These are phyloP conservation scores for Myioborus melanocephalus DNA, from an alignment of 2,797 vertebrate genomes.

Conservation along the genomic window DNA sequence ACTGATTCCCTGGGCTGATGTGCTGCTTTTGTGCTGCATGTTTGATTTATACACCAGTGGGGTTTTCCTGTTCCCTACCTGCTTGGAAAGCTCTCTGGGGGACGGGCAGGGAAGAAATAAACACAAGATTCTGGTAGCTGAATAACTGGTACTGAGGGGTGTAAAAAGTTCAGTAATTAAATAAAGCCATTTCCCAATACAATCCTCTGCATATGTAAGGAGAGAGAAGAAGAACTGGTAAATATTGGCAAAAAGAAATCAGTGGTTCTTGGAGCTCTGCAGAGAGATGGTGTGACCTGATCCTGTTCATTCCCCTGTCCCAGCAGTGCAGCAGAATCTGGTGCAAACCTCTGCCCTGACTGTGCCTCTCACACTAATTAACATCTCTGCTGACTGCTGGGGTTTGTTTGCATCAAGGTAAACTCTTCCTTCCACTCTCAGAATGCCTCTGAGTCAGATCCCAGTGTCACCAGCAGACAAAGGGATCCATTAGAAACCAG, in stretches of 20 bases:
- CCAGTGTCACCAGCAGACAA: not conserved
- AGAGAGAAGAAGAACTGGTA: not conserved
- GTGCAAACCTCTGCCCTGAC: rapidly evolving
- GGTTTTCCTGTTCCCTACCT: not conserved
- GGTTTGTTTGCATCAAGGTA: not conserved
- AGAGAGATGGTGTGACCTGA: rapidly evolving
- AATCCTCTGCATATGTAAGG: not conserved
- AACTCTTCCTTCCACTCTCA: not conserved
- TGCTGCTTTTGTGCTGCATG: not conserved
- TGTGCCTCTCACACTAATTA: not conserved
- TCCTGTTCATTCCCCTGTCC: rapidly evolving
- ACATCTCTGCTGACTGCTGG: not conserved
- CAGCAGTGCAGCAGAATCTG: not conserved
- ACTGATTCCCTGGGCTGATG: not conserved
- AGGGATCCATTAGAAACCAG: not conserved
- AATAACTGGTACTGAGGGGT: not conserved
- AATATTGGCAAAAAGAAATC: not conserved
- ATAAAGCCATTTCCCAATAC: not conserved
- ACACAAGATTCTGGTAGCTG: not conserved
- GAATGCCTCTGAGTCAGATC: not conserved
- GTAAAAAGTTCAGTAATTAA: not conserved
- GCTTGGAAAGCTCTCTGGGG: not conserved
- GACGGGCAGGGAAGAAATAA: not conserved
- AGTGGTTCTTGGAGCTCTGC: not conserved
- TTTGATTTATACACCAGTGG: not conserved